These are phyloP conservation scores for Scortum barcoo DNA, from an alignment of 2,113 vertebrate species.

Conservation along the genomic window DNA sequence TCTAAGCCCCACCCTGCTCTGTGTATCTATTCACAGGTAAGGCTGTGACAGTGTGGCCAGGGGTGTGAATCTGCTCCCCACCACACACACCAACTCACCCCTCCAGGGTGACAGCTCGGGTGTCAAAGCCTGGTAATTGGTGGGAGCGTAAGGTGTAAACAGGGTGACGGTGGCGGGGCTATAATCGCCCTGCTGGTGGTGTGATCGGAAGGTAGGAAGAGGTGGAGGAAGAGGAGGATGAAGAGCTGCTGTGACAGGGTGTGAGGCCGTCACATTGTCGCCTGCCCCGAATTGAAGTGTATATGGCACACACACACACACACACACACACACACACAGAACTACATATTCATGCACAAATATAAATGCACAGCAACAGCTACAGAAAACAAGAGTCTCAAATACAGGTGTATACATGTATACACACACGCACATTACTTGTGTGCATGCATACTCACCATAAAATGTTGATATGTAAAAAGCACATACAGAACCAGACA, in stretches of 20 bases:
- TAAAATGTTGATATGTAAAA: not conserved
- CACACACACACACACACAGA: constrained; percentile 16
- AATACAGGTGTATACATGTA: constrained; percentile 50
- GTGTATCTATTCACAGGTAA: constrained; percentile 66
- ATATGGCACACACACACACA: constrained; percentile 7
- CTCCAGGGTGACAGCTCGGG: constrained; percentile 67
- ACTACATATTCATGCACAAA: not conserved
- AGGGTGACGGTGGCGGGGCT: constrained; percentile 79
- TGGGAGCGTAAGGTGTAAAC: constrained; percentile 84
- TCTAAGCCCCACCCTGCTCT: not conserved
- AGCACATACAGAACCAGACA: too few species aligned
- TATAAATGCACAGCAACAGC: constrained; percentile 1
- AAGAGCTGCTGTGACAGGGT: constrained; percentile 65
- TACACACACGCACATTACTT: not conserved
- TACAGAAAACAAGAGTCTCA: constrained; percentile 57
- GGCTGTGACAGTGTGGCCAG: constrained; percentile 69
- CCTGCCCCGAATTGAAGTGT: constrained; percentile 34
- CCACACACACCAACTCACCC: constrained; percentile 35
- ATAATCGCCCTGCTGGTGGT: constrained; percentile 81
- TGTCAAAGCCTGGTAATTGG: constrained; percentile 86
- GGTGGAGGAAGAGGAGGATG: constrained; percentile 49
- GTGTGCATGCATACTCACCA: not conserved
- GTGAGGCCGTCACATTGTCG: constrained; percentile 52
- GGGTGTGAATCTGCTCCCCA: constrained; percentile 64
- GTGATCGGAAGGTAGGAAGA: constrained; percentile 65